Percentiles rank a stretch among this genome's conserved stretches.
Evolutionary conservation across 2,797 vertebrate genomes (phyloP).

Genomic region (Sparidentex hasta): DNA sequence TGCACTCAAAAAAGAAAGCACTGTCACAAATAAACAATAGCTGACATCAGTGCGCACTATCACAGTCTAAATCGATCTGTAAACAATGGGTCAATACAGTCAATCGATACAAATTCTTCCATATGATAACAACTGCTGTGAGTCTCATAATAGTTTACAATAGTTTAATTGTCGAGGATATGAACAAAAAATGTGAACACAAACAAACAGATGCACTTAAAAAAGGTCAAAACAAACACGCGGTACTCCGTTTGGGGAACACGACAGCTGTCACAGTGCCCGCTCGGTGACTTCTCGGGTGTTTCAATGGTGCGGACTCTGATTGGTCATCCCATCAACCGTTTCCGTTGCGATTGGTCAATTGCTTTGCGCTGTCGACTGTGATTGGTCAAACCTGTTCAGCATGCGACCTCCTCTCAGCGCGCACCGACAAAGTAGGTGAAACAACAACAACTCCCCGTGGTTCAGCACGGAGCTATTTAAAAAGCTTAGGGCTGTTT

Average conservation of each 20-base stretch:
- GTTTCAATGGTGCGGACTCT: neutral
- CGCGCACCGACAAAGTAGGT: neutral
- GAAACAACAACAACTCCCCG: constrained; percentile 56
- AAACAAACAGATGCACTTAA: constrained; percentile 21
- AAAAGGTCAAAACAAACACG: constrained; percentile 33
- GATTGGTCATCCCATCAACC: constrained; percentile 38
- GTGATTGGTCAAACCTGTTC: constrained; percentile 55
- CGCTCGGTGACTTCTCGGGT: constrained; percentile 11
- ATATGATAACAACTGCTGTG: constrained; percentile 5
- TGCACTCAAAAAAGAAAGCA: neutral
- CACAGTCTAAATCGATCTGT: neutral
- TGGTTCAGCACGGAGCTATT: constrained; percentile 21
- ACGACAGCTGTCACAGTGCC: constrained; percentile 31
- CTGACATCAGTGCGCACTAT: neutral
- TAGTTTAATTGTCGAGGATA: neutral
- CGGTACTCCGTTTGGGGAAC: neutral
- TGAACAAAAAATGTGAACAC: constrained; percentile 5
- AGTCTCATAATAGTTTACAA: neutral
- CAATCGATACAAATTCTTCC: constrained; percentile 24
- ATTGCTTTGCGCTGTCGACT: accelerated
- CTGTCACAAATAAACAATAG: neutral
- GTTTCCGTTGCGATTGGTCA: constrained; percentile 36
- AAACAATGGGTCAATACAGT: neutral
- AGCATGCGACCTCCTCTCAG: neutral
- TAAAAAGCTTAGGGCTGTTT: neutral